phyloP scores from a whole-genome alignment of 1,140 invertebrate species.

The Microplitis demolitor region DNA sequence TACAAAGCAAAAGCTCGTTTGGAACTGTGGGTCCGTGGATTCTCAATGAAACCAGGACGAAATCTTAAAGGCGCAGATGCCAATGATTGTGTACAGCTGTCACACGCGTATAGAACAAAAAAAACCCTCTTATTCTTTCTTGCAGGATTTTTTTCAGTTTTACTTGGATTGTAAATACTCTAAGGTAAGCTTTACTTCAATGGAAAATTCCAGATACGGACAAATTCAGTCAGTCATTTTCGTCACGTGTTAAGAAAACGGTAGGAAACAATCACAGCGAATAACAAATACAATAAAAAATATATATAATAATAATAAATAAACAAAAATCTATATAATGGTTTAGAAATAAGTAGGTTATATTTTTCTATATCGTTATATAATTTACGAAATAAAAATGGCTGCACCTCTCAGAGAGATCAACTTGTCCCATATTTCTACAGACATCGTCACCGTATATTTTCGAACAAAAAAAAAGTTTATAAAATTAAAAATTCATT shows the following conservation, averaged over 20 bases:
- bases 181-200: neutral
- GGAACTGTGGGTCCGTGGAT: neutral
- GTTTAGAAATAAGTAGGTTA: no score
- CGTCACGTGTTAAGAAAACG: constrained; percentile 22
- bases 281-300: neutral
- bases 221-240: constrained; percentile 14
- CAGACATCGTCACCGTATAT: no score
- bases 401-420: no score
- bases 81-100: constrained; percentile 28
- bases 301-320: neutral
- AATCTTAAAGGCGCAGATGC: constrained; percentile 26
- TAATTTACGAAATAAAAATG: no score
- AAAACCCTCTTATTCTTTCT: neutral
- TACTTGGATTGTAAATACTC: neutral
- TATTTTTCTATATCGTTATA: no score
- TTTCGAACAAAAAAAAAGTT: no score
- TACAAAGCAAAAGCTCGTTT: constrained; percentile 15
- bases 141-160: neutral
- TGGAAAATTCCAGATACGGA: neutral
- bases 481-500: no score
- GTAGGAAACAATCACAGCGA: neutral
- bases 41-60: constrained; percentile 1
- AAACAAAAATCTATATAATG: neutral
- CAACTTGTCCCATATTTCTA: no score
- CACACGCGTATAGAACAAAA: neutral